phyloP scores from a whole-genome alignment of 2,888 invertebrate species.

The Mylabris sibirica region DNA sequence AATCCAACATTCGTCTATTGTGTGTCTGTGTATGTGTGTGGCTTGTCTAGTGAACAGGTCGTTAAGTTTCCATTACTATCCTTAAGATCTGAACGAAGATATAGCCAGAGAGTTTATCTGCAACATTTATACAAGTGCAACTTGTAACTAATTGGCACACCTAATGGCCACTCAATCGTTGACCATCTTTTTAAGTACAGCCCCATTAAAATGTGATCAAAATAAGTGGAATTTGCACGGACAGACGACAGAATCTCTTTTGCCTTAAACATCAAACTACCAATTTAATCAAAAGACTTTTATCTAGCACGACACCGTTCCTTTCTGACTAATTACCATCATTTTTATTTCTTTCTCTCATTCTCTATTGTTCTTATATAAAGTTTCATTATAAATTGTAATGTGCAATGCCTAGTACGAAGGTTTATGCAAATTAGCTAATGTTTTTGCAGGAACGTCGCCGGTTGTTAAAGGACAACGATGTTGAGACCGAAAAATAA shows the following conservation, averaged over 20 bases:
- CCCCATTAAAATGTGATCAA: background rate
- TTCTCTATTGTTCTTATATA: slow-evolving; percentile 42
- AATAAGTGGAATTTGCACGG: background rate
- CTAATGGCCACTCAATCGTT: slow-evolving; percentile 20
- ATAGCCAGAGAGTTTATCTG: slow-evolving; percentile 27
- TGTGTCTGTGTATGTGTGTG: slow-evolving; percentile 16
- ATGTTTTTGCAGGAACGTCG: slow-evolving; percentile 33
- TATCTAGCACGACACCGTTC: slow-evolving; percentile 35
- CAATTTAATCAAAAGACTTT: slow-evolving; percentile 26
- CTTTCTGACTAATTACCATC: slow-evolving; percentile 38
- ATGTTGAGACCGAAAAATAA: slow-evolving; percentile 36
- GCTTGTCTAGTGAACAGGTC: slow-evolving; percentile 38
- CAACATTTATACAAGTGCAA: slow-evolving; percentile 24
- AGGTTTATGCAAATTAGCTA: slow-evolving; percentile 43
- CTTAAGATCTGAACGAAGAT: slow-evolving; percentile 37
- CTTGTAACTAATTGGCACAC: slow-evolving; percentile 25
- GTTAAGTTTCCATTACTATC: slow-evolving; percentile 43
- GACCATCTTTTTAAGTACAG: background rate
- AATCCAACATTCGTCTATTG: slow-evolving; percentile 46
- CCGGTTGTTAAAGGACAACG: background rate
- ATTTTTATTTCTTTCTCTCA: slow-evolving; percentile 43
- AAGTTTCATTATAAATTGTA: slow-evolving; percentile 47
- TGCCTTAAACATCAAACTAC: slow-evolving; percentile 3
- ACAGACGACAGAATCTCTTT: background rate
- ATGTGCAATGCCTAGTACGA: slow-evolving; percentile 40